These are phyloP conservation scores for Drepana falcataria DNA, from an alignment of 2,888 invertebrate species.

Conservation along the genomic window DNA sequence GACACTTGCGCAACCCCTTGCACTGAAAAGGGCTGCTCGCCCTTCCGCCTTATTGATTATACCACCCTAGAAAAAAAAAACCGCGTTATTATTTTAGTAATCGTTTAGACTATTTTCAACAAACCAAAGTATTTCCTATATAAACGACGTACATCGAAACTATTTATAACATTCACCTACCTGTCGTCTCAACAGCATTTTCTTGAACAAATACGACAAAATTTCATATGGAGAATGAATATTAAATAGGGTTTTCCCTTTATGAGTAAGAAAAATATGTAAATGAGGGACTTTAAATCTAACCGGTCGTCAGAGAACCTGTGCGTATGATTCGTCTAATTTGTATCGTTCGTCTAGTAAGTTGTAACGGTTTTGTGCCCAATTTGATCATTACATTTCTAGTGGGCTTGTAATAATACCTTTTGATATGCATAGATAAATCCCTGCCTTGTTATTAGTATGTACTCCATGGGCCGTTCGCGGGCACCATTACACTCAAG, in stretches of 20 bases:
- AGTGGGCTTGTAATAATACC: constrained; percentile 27
- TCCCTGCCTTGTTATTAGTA: constrained; percentile 34
- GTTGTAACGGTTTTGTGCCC: constrained; percentile 14
- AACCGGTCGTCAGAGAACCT: neutral
- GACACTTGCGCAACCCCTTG: constrained; percentile 73
- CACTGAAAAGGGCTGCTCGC: constrained; percentile 60
- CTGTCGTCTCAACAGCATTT: no score
- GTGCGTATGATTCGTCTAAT: neutral
- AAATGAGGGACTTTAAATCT: neutral
- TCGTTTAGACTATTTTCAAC: no score
- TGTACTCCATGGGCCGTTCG: constrained; percentile 22
- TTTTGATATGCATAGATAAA: constrained; percentile 28
- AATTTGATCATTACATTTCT: constrained; percentile 24
- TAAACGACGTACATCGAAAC: no score
- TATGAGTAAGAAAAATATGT: constrained; percentile 14
- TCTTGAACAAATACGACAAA: no score
- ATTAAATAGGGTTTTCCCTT: no score
- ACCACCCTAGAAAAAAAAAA: constrained; percentile 47
- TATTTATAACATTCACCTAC: no score
- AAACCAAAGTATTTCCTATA: no score
- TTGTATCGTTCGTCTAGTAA: constrained; percentile 1
- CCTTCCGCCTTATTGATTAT: constrained; percentile 76
- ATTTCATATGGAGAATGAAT: no score
- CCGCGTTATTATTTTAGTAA: no score
- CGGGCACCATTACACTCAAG: constrained; percentile 27